phyloP scores from a whole-genome alignment of 1,140 invertebrate species.

The Aphis craccivora region DNA sequence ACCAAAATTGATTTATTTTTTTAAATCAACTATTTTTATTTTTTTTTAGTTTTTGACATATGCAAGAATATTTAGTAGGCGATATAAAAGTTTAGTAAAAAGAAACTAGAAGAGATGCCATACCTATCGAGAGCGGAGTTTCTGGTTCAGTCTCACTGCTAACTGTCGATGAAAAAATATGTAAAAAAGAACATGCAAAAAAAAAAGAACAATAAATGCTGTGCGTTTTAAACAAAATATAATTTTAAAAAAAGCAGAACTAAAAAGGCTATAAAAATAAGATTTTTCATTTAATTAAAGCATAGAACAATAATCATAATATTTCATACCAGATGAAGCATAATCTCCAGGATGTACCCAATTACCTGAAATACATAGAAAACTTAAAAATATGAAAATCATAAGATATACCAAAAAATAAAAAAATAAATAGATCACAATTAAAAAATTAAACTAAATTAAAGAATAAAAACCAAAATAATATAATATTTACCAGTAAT shows the following conservation, averaged over 20 bases:
- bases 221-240: slow-evolving; percentile 13
- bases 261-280: slow-evolving; percentile 41
- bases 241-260: slow-evolving; percentile 9
- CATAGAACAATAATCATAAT: slow-evolving; percentile 59
- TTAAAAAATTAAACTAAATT: neutral
- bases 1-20: neutral
- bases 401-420: neutral
- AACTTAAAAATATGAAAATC: slow-evolving; percentile 46
- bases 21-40: neutral
- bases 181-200: slow-evolving; percentile 56
- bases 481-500: slow-evolving; percentile 77
- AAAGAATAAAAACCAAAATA: neutral
- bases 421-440: neutral
- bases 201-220: slow-evolving; percentile 48
- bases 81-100: neutral
- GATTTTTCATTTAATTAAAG: neutral
- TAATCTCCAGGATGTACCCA: slow-evolving; percentile 99
- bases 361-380: slow-evolving; percentile 74
- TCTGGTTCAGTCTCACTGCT: slow-evolving; percentile 56
- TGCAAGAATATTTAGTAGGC: neutral
- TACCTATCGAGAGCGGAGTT: slow-evolving; percentile 49
- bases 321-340: slow-evolving; percentile 90
- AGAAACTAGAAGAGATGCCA: slow-evolving; percentile 34
- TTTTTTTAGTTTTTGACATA: neutral
- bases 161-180: slow-evolving; percentile 48